phyloP scores from a whole-genome alignment of 1,140 invertebrate genomes.

The Lamellibrachia luymesi region DNA sequence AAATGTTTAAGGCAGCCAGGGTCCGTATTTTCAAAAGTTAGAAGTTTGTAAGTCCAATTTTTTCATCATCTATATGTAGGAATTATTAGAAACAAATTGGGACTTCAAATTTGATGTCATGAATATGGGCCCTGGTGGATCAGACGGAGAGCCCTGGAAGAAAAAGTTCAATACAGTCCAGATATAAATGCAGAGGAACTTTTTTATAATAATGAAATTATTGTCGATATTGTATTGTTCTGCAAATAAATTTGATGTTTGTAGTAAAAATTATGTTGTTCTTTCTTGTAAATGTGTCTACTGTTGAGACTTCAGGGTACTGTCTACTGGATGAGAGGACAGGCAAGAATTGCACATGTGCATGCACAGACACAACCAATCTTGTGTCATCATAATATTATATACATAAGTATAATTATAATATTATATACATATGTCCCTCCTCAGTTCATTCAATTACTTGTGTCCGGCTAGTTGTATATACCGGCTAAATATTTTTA shows the following conservation, averaged over 20 bases:
- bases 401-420: too few species aligned
- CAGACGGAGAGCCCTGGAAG: neutral
- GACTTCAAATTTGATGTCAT: neutral
- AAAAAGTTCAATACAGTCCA: neutral
- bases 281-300: neutral
- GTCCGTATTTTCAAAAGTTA: neutral
- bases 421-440: too few species aligned
- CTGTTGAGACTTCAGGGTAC: neutral
- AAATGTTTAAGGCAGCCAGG: neutral
- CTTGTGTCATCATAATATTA: too few species aligned
- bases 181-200: neutral
- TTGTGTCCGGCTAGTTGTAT: too few species aligned
- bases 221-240: conserved; percentile 1
- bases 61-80: neutral
- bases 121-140: neutral
- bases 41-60: conserved; percentile 2
- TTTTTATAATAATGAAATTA: neutral
- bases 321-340: too few species aligned
- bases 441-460: too few species aligned
- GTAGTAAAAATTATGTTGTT: neutral
- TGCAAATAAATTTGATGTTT: conserved; percentile 6
- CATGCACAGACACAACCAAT: neutral
- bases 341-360: neutral
- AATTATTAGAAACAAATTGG: neutral
- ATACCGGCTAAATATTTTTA: too few species aligned